Conservation (phyloP, 2,113 vertebrate species). For the Oplegnathus fasciatus region DNA sequence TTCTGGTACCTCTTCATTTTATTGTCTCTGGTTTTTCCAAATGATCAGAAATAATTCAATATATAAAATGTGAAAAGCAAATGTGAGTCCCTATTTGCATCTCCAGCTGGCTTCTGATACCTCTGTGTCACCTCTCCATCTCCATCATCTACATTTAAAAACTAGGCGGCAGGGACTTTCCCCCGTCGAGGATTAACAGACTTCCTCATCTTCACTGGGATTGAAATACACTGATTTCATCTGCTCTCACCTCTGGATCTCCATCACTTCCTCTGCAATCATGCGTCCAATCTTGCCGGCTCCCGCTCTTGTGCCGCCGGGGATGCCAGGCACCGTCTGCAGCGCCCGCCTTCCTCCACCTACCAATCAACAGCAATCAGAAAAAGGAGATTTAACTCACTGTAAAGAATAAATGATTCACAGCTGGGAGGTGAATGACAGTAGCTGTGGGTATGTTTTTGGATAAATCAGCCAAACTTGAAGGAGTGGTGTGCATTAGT, state of each 20-base stretch:
- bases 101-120: background rate
- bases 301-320: slow-evolving; percentile 95
- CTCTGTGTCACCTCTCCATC: background rate
- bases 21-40: background rate
- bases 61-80: background rate
- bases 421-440: background rate
- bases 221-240: background rate
- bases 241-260: slow-evolving; percentile 93
- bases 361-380: slow-evolving; percentile 64
- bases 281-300: slow-evolving; percentile 99
- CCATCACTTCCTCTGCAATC: slow-evolving; percentile 99
- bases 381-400: background rate
- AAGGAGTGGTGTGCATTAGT: background rate
- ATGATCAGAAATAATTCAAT: background rate
- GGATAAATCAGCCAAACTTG: accelerated
- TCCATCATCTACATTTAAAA: background rate
- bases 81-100: no score
- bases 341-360: slow-evolving; percentile 92
- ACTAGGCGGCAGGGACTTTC: slow-evolving; percentile 3
- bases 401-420: background rate
- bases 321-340: slow-evolving; percentile 95
- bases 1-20: background rate
- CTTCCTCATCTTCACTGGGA: background rate
- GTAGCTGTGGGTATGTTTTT: background rate
- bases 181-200: accelerated